These are phyloP conservation scores for Exocentrus adspersus DNA, from an alignment of 2,888 invertebrate species.

Conservation along the genomic window DNA sequence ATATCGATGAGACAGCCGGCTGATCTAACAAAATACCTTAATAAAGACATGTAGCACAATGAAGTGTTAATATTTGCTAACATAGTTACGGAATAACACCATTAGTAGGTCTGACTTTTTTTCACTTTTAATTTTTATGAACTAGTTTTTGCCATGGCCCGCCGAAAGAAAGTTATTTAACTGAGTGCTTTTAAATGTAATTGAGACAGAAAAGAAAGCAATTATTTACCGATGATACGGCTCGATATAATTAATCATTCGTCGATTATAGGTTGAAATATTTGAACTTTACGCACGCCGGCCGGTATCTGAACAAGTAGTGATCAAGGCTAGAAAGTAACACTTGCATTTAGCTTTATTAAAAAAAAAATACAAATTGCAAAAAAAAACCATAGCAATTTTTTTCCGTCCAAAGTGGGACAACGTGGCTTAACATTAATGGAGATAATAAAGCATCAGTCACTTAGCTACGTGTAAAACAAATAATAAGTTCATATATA, in stretches of 20 bases:
- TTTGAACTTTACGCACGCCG: neutral
- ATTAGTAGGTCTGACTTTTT: slow-evolving; percentile 4
- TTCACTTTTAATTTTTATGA: slow-evolving; percentile 20
- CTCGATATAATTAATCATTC: slow-evolving; percentile 6
- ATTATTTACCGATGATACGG: slow-evolving; percentile 17
- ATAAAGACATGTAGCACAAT: neutral
- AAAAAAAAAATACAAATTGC: neutral
- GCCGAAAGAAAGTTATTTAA: slow-evolving; percentile 11
- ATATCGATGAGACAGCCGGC: no score
- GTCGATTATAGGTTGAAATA: slow-evolving; percentile 1
- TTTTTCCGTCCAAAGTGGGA: neutral
- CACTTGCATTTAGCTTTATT: neutral
- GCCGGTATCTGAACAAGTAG: neutral
- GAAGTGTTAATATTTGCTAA: slow-evolving; percentile 6
- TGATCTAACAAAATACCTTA: neutral
- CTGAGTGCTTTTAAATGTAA: neutral
- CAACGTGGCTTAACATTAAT: neutral
- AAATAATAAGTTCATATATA: no score
- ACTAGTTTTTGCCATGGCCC: neutral
- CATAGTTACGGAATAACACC: neutral
- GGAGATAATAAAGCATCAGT: neutral
- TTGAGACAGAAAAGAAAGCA: slow-evolving; percentile 17
- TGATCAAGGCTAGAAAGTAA: slow-evolving; percentile 8
- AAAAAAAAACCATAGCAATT: neutral
- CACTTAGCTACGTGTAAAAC: neutral